These are phyloP conservation scores for Neoarius graeffei DNA, from an alignment of 2,113 vertebrate genomes.

Conservation along the genomic window DNA sequence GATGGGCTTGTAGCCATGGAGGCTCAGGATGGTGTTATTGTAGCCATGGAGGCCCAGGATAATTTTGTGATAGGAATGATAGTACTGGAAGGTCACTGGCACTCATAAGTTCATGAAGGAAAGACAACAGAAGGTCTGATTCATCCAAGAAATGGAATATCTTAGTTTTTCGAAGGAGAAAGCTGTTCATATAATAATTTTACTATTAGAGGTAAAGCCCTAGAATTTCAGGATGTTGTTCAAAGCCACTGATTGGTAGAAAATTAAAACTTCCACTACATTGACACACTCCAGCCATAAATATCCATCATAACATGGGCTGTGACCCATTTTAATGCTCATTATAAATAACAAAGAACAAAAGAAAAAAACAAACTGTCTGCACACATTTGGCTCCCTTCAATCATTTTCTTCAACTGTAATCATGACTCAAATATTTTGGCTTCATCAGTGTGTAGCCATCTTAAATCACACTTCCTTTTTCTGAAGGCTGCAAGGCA, in stretches of 20 bases:
- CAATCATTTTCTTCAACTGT: neutral
- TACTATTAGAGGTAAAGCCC: neutral
- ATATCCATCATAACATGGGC: neutral
- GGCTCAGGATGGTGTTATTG: too few species aligned
- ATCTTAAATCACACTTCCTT: neutral
- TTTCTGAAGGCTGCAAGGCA: neutral
- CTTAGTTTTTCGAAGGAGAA: neutral
- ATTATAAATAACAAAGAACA: neutral
- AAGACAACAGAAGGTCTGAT: neutral
- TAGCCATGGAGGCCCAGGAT: too few species aligned
- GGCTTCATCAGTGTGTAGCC: neutral
- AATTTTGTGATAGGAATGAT: neutral
- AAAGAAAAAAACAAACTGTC: neutral
- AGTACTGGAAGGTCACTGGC: neutral
- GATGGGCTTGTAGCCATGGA: too few species aligned
- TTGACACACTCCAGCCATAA: neutral
- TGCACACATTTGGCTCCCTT: neutral
- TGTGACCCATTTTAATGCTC: neutral
- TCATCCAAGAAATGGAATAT: neutral
- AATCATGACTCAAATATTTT: neutral
- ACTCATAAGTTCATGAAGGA: neutral
- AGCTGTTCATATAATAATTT: neutral
- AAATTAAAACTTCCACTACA: neutral
- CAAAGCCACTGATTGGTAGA: neutral
- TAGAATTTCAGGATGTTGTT: neutral